phyloP scores from a whole-genome alignment of 2,797 vertebrate genomes.

The Sebastes taczanowskii region DNA sequence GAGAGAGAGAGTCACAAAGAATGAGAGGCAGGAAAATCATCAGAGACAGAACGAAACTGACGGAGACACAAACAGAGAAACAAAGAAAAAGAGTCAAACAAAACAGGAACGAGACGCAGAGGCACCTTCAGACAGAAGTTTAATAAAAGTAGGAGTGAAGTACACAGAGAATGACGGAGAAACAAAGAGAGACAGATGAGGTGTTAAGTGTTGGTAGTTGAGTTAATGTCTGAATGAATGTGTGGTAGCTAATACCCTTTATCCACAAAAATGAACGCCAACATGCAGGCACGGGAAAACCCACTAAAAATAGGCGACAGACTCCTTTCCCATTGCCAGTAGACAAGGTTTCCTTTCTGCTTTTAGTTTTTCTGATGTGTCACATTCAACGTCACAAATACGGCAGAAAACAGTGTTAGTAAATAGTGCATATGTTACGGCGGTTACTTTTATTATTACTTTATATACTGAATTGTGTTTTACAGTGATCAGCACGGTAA shows the following conservation, averaged over 20 bases:
- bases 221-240: background rate
- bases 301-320: background rate
- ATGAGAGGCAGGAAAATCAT: constrained; percentile 32
- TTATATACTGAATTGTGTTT: background rate
- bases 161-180: background rate
- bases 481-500: background rate
- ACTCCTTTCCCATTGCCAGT: background rate
- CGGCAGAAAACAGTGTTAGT: background rate
- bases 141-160: background rate
- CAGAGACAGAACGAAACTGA: constrained; percentile 40
- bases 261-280: background rate
- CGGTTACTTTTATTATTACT: background rate
- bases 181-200: background rate
- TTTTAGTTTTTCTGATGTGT: background rate
- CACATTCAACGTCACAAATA: background rate
- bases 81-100: constrained; percentile 17
- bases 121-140: background rate
- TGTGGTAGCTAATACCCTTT: background rate
- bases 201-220: background rate
- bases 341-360: background rate
- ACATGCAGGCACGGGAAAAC: background rate
- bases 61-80: constrained; percentile 14
- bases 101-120: background rate
- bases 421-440: background rate
- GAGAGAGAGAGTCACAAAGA: constrained; percentile 11